Conservation (phyloP, 2,888 invertebrate genomes). For the Agrochola lychnidis region DNA sequence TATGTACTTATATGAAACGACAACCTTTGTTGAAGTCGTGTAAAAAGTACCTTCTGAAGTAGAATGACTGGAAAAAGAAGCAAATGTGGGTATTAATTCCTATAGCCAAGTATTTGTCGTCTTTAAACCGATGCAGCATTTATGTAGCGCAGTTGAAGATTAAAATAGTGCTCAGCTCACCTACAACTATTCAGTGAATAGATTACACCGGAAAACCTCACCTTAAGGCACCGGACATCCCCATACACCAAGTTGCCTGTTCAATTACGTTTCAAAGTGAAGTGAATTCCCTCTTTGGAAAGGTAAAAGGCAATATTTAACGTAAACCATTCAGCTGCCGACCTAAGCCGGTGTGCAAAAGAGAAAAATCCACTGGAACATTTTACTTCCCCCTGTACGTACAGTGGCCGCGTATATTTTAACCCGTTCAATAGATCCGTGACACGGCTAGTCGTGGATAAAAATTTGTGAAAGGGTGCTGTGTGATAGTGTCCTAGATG, state of each 20-base stretch:
- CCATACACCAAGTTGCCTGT: constrained; percentile 47
- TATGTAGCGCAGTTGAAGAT: neutral
- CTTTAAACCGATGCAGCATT: neutral
- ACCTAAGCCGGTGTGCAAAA: constrained; percentile 63
- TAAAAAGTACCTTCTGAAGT: neutral
- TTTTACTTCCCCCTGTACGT: constrained; percentile 55
- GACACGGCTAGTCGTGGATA: constrained; percentile 47
- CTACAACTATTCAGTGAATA: neutral
- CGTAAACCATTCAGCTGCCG: constrained; percentile 65
- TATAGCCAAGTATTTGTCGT: neutral
- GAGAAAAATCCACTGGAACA: constrained; percentile 60
- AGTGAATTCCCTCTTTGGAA: constrained; percentile 64
- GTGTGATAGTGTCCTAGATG: neutral
- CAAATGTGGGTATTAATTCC: neutral
- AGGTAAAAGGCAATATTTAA: constrained; percentile 75
- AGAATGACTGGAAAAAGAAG: neutral
- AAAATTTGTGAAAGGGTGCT: constrained; percentile 27
- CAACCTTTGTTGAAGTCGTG: neutral
- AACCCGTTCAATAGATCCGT: constrained; percentile 59
- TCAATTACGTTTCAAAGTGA: constrained; percentile 61
- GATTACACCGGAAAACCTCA: neutral
- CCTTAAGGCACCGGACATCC: neutral
- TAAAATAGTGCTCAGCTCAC: neutral
- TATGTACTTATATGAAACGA: neutral
- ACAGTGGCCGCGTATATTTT: constrained; percentile 62